Conservation (phyloP, 2,797 vertebrate species). For the Cyclura pinguis region DNA sequence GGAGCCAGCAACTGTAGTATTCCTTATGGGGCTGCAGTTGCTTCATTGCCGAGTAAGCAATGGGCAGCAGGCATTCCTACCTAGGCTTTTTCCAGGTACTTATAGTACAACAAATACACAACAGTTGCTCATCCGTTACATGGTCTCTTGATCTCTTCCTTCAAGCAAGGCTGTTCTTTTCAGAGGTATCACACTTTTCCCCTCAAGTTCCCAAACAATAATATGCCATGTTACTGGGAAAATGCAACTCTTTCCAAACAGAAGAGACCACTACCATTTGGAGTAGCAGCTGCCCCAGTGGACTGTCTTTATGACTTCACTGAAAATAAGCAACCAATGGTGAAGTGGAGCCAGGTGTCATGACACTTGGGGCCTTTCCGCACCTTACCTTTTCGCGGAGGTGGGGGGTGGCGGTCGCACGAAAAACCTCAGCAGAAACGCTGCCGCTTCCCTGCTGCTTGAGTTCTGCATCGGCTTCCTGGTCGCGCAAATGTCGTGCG, state of each 20-base stretch:
- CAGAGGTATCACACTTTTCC: not conserved
- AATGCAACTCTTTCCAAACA: not conserved
- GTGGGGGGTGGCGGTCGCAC: too few relatives aligned
- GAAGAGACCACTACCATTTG: not conserved
- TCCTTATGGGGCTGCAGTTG: conserved; percentile 29
- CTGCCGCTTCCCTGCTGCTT: too few relatives aligned
- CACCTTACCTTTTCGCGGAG: too few relatives aligned
- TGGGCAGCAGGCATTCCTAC: conserved; percentile 30
- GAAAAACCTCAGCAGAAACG: too few relatives aligned
- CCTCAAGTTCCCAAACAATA: too few relatives aligned
- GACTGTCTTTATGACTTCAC: not conserved
- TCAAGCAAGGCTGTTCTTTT: not conserved
- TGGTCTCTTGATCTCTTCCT: not conserved
- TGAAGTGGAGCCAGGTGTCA: not conserved
- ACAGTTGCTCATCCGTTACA: not conserved
- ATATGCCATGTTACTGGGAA: not conserved
- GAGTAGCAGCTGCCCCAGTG: not conserved
- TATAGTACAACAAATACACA: not conserved
- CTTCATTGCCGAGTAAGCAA: conserved; percentile 43
- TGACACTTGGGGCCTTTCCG: too few relatives aligned
- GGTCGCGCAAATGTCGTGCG: too few relatives aligned
- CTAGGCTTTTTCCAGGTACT: not conserved
- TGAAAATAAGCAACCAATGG: too few relatives aligned
- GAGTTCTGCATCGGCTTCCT: too few relatives aligned
- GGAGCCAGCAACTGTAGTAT: conserved; percentile 28